Evolutionary conservation across 2,797 vertebrate species (phyloP), one percentile per base, ranked within the genome.

Genomic region (Macropus fuliginosus): DNA sequence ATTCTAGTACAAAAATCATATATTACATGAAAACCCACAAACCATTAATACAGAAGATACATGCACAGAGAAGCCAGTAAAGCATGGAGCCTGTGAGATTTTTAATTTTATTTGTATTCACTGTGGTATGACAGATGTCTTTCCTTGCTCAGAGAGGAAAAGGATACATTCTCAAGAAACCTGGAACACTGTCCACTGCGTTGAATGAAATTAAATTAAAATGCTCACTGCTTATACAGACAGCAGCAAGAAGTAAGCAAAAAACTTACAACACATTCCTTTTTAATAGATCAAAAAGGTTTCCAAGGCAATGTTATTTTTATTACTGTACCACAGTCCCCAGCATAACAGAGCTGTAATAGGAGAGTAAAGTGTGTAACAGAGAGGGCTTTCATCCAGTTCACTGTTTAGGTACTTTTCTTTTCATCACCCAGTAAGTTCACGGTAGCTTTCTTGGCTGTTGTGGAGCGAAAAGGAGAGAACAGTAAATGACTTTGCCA

Each of bases 371-470:
- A 34, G 93, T 94, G n/a, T 89, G 97, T 96, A 97, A 97, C 97
- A 62, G 89, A 74, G 59, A 55, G 92, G 74, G 21, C 16, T 62
- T 92, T 97, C 55, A 54, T 93, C 92, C 97, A 81, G 91, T 93
- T 46, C 6, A 16, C 28, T 29, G 74, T 97, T 98, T 99, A 99
- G 95, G 98, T 98, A 98, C 98, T 99, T 98, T 99, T 99, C 98
- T 99, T 99, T 97, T 99, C 99, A 81, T 99, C 99, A 40, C 99
- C 99, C 13, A 99, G 98, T 93, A 99, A 95, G 98, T 99, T 99
- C 96, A 99, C 99, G 55, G 99, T 99, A 56, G 99, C 99, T 98
- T 98, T 99, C 98, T 99, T 99, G 95, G 99, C 99, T 99, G 98
- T 96, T 55, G 56, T 96, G 95, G 52, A 97, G 56, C 96, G 46